phyloP scores from a whole-genome alignment of 1,140 invertebrate genomes.

The Oscheius sp. region DNA sequence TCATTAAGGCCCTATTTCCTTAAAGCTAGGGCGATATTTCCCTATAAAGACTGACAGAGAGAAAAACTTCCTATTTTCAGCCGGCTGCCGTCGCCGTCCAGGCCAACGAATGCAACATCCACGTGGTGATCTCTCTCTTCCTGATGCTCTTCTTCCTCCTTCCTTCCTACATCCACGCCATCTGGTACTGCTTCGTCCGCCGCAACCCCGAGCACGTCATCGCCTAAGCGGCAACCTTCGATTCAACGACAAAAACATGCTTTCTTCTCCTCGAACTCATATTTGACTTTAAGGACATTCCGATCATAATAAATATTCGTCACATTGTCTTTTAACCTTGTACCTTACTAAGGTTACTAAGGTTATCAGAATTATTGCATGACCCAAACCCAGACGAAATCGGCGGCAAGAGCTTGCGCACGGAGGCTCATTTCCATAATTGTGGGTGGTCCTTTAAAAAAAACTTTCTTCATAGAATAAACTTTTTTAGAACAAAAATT shows the following conservation, averaged over 20 bases:
- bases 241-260: background rate
- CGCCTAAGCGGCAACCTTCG: conserved; percentile 23
- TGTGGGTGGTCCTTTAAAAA: too few species aligned
- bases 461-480: too few species aligned
- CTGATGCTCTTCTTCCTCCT: conserved; percentile 43
- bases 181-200: conserved; percentile 44
- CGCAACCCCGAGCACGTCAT: conserved; percentile 28
- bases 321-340: too few species aligned
- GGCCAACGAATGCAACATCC: conserved; percentile 43
- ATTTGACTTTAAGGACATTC: too few species aligned
- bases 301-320: too few species aligned
- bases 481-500: too few species aligned
- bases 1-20: background rate
- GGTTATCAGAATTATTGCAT: too few species aligned
- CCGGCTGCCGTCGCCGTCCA: conserved; percentile 43
- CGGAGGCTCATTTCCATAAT: too few species aligned
- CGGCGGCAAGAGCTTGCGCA: too few species aligned
- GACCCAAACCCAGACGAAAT: too few species aligned
- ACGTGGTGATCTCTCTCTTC: conserved; percentile 38
- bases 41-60: background rate
- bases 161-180: conserved; percentile 44
- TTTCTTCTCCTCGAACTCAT: background rate
- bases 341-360: too few species aligned
- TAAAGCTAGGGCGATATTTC: background rate
- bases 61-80: too few species aligned